Evolutionary conservation across 2,113 vertebrate species (phyloP).

Genomic region (Ascaphus truei): DNA sequence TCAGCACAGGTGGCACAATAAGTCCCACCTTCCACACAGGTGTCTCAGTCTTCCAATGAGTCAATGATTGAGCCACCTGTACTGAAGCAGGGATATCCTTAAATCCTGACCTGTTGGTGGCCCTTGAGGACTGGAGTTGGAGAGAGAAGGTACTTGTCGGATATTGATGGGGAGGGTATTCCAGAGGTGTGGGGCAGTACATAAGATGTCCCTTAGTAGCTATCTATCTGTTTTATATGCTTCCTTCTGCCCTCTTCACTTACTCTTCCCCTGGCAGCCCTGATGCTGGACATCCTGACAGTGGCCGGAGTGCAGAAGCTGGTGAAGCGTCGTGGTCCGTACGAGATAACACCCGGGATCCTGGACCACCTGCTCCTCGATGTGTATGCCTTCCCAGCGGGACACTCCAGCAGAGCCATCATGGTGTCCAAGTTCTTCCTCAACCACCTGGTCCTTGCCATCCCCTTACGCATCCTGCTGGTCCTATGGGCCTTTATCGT

Average conservation of each 20-base stretch:
- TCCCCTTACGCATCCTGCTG: constrained; percentile 85
- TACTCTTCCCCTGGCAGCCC: constrained; percentile 56
- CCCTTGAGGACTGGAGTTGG: too few relatives aligned
- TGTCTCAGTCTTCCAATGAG: too few relatives aligned
- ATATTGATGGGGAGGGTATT: too few relatives aligned
- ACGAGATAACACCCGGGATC: constrained; percentile 77
- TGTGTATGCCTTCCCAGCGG: constrained; percentile 86
- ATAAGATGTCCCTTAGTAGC: not conserved
- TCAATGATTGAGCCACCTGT: too few relatives aligned
- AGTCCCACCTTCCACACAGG: too few relatives aligned
- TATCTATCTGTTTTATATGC: constrained; percentile 3
- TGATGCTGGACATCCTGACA: constrained; percentile 84
- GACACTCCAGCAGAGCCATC: constrained; percentile 85
- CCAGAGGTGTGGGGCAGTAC: too few relatives aligned
- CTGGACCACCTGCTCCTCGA: constrained; percentile 90
- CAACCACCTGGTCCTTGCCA: constrained; percentile 89
- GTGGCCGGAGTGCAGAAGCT: constrained; percentile 88
- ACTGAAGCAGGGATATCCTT: too few relatives aligned
- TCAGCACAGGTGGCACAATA: too few relatives aligned
- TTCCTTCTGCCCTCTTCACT: not conserved
- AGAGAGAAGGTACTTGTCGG: too few relatives aligned
- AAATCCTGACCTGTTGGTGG: too few relatives aligned
- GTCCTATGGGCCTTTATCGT: constrained; percentile 90
- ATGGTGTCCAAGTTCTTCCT: constrained; percentile 96
- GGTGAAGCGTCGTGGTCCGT: constrained; percentile 82